Evolutionary conservation across 2,113 vertebrate genomes (phyloP), one percentile per base, ranked within the genome.

Genomic region (Myiopsitta monachus): DNA sequence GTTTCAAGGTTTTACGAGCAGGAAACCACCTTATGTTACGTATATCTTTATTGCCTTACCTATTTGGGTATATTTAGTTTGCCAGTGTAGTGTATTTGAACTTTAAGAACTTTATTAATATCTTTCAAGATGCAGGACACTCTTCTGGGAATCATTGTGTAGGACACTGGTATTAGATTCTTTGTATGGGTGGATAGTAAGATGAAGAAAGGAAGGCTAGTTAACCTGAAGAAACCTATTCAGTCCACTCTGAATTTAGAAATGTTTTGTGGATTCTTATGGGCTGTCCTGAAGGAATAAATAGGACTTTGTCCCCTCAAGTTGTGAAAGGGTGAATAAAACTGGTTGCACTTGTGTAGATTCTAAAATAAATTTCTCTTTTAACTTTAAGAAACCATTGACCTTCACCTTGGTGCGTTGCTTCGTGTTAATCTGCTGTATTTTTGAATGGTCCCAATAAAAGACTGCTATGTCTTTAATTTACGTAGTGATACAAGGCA

Each of bases 371-470:
- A 78, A 81, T 43, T 38, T 0, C 17, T 64, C 63, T 87, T 79
- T 15, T 5, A 31, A 3, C 30, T 78, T 81, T 5, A 14, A 41
- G 54, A 91, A 84, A 61, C 9, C 26, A 31, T 54, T 91, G 81
- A 66, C 87, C 87, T 94, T 94, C 26, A 43, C 27, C 69, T 70
- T 79, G 27, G 11, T 26, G 14, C 36, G 16, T 49, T 68, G 33
- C 41, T 94, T 68, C 17, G 0, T 68, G 69, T 82, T 94, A 36
- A 63, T 74, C 44, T 85, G 46, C 64, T 76, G 24, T 78, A 7
- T 27, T 95, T 82, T 69, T 78, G n/a, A 96, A 75, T 90, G 57
- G 26, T 73, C 3, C 38, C 74, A 92, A 44, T 96, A 94, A 95
- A 92, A 92, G 26, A 30, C 31, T 85, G 11, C 75, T 91, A 54